phyloP scores from a whole-genome alignment of 1,140 invertebrate genomes.

The Scylla paramamosain region DNA sequence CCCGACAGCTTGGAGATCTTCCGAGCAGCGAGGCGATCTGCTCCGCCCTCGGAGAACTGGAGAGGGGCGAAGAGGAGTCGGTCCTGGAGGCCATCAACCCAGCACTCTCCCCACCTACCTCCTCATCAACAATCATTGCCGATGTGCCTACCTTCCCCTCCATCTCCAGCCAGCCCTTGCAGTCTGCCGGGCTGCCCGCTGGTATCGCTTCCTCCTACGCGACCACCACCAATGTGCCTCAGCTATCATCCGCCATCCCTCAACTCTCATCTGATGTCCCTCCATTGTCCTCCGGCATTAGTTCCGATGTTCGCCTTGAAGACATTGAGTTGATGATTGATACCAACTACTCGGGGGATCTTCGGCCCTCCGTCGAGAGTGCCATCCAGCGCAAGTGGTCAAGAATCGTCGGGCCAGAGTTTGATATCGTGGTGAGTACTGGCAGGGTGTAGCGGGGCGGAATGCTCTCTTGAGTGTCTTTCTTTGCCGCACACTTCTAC shows the following conservation, averaged over 20 bases:
- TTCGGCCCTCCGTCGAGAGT: constrained; percentile 87
- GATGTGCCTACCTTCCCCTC: constrained; percentile 70
- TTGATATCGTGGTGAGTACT: constrained; percentile 90
- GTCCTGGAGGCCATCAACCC: constrained; percentile 71
- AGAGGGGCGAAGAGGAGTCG: constrained; percentile 43
- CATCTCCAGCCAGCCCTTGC: constrained; percentile 60
- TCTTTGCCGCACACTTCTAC: too few relatives aligned
- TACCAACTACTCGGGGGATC: constrained; percentile 82
- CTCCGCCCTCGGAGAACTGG: constrained; percentile 69
- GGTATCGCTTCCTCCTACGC: constrained; percentile 49
- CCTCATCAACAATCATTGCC: constrained; percentile 72
- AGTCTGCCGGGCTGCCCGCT: constrained; percentile 51
- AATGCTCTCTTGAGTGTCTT: too few relatives aligned
- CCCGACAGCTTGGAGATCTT: constrained; percentile 63
- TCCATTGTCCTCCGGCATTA: constrained; percentile 65
- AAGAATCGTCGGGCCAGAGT: constrained; percentile 89
- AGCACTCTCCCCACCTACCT: constrained; percentile 61
- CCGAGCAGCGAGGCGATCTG: constrained; percentile 72
- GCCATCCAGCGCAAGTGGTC: constrained; percentile 92
- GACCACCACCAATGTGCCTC: constrained; percentile 72
- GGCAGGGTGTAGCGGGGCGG: background rate
- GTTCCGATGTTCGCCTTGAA: constrained; percentile 83
- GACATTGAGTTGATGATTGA: constrained; percentile 85
- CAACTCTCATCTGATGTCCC: constrained; percentile 54
- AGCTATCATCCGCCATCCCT: constrained; percentile 69